A percentile compares a stretch with the other conserved stretches of the same genome.
phyloP scores from a whole-genome alignment of 2,888 invertebrate genomes.

The Drosophila falleni region DNA sequence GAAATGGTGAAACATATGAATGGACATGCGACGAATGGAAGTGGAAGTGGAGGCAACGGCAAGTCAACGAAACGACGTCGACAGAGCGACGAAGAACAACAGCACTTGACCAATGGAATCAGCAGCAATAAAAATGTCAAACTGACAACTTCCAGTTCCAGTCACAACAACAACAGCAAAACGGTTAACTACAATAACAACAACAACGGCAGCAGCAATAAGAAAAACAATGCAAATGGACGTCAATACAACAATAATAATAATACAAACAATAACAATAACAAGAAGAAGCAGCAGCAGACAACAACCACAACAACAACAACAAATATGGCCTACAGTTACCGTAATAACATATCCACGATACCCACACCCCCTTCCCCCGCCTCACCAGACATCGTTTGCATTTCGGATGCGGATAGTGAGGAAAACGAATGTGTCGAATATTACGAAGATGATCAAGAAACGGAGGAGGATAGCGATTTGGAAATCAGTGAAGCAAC shows the following conservation, averaged over 20 bases:
- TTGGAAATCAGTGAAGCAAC: constrained; percentile 37
- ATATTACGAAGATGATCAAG: constrained; percentile 59
- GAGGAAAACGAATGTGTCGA: constrained; percentile 42
- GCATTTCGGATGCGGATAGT: constrained; percentile 70
- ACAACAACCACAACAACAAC: constrained; percentile 12
- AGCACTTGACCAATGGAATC: constrained; percentile 51
- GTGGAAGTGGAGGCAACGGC: constrained; percentile 39
- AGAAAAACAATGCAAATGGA: constrained; percentile 45
- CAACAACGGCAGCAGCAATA: constrained; percentile 48
- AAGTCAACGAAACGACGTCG: constrained; percentile 37
- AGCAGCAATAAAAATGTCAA: constrained; percentile 52
- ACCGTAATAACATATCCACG: constrained; percentile 59
- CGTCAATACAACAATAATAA: constrained; percentile 33
- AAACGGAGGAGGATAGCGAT: constrained; percentile 77
- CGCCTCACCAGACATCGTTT: constrained; percentile 60
- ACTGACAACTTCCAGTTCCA: constrained; percentile 16
- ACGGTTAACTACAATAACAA: constrained; percentile 49
- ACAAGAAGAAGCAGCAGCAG: constrained; percentile 48
- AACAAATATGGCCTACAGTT: constrained; percentile 42
- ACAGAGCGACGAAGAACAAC: constrained; percentile 29
- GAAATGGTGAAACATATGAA: constrained; percentile 49
- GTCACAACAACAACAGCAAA: constrained; percentile 55
- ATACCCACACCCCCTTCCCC: constrained; percentile 68
- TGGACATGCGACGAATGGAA: constrained; percentile 55
- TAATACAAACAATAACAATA: constrained; percentile 54